A percentile compares a stretch with the other conserved stretches of the same genome.
Conservation (phyloP, 1,140 invertebrate genomes). For the Drosophila ambigua region DNA sequence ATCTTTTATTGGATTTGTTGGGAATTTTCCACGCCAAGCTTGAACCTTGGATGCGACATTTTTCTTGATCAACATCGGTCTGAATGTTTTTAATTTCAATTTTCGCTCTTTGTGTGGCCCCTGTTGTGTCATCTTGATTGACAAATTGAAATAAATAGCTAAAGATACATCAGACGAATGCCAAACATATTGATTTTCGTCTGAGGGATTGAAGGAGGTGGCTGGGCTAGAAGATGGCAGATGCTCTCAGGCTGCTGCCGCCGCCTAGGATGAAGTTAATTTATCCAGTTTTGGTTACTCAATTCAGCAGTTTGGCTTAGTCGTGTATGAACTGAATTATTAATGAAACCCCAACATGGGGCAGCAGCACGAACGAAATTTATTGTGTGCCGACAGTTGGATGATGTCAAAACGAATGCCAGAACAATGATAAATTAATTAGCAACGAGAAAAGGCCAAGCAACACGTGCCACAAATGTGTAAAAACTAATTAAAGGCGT, state of each 20-base stretch:
- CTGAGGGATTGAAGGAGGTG: not conserved
- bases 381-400: slow-evolving; percentile 40
- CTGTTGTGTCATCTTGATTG: slow-evolving; percentile 56
- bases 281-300: slow-evolving; percentile 64
- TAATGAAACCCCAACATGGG: slow-evolving; percentile 46
- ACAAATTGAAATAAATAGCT: slow-evolving; percentile 71
- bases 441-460: slow-evolving; percentile 45
- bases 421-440: slow-evolving; percentile 78
- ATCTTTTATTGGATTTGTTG: too few relatives aligned
- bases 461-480: slow-evolving; percentile 60
- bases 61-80: slow-evolving; percentile 42
- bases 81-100: slow-evolving; percentile 70
- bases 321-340: slow-evolving; percentile 53
- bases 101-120: slow-evolving; percentile 21
- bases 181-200: slow-evolving; percentile 40
- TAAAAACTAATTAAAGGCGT: slow-evolving; percentile 42
- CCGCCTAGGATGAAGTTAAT: slow-evolving; percentile 44
- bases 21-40: slow-evolving; percentile 3
- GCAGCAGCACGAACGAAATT: slow-evolving; percentile 43
- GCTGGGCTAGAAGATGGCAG: slow-evolving; percentile 8
- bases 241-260: slow-evolving; percentile 21
- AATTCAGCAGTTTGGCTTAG: slow-evolving; percentile 51
- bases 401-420: slow-evolving; percentile 59
- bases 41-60: slow-evolving; percentile 28
- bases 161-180: slow-evolving; percentile 49